These are phyloP conservation scores for Semotilus atromaculatus DNA, from an alignment of 2,797 vertebrate genomes.

Conservation along the genomic window DNA sequence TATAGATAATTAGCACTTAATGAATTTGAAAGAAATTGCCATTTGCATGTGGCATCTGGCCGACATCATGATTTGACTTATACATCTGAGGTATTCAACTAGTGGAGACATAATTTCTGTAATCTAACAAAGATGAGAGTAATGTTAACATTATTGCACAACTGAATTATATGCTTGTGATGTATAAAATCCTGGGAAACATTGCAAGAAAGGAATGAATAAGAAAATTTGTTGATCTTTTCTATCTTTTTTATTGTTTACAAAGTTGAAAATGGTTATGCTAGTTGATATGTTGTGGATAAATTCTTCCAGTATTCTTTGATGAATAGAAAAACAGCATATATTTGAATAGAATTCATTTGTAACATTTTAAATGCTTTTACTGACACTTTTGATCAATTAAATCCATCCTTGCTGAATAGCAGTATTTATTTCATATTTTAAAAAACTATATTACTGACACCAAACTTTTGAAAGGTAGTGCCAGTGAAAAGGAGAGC, in stretches of 20 bases:
- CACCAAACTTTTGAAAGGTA: neutral
- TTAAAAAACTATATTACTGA: too few relatives aligned
- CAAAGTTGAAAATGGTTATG: neutral
- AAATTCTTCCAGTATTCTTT: neutral
- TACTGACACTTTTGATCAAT: neutral
- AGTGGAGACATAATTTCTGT: constrained; percentile 13
- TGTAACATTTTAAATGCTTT: neutral
- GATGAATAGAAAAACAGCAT: neutral
- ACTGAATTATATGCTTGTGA: neutral
- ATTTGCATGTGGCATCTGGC: constrained; percentile 43
- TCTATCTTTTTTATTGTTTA: too few relatives aligned
- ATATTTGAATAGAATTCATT: neutral
- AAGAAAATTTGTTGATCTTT: too few relatives aligned
- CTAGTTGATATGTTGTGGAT: neutral
- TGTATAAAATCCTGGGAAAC: neutral
- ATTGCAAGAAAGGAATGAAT: neutral
- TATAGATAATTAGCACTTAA: constrained; percentile 47
- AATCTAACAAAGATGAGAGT: constrained; percentile 6
- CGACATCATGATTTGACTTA: constrained; percentile 9
- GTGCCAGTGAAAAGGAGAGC: neutral
- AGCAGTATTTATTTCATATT: neutral
- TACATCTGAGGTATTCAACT: constrained; percentile 2
- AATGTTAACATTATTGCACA: neutral
- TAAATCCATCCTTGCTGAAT: neutral
- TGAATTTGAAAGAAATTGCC: constrained; percentile 49